Base-by-base conservation (phyloP, 2,113 vertebrate genomes). In the Hippocampus mohnikei region DNA sequence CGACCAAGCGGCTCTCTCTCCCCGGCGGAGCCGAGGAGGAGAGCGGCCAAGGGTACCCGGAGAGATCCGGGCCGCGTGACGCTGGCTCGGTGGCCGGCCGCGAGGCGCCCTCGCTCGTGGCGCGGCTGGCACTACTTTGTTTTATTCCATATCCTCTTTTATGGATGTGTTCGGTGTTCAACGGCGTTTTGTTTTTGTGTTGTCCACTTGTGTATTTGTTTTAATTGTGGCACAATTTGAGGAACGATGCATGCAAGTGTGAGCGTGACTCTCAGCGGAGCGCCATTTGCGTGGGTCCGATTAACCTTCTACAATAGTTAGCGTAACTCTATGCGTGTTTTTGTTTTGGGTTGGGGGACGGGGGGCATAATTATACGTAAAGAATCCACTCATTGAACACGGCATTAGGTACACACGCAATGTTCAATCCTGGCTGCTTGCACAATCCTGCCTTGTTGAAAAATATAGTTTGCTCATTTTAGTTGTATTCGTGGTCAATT, bases 21-120 rank as follows among this genome's bases (percentile, higher is more conserved):
- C 52, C 69, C 62, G 41, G 62, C 79, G 84, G 78, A 71, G 70
- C 81, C 74, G 81, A 70, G 73, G 78, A 76, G 76, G 56, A 61
- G 77, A 76, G 86, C 67, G 73, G 73, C 25, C 71, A 65, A 69
- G 73, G 41, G n/a, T n/a, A 56, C 29, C 44, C 64, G 65, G 62
- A 64, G 62, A 16, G 40, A 2, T 18, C 3, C 62, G 60, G 13
- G n/a, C 23, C 25, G 27, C 1, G 65, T 25, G 23, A 67, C 21
- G 27, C 3, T 16, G 48, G 48, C 50, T 67, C 66, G 25, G 16
- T 33, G 46, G 50, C 16, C 50, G 62, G 62, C 21, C 21, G 18
- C 61, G 12, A 12, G 13, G 42, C 42, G 42, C 10, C 42, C 42
- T 44, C 42, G 12, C 42, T 44, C 42, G 12, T 37, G 33, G 33